Evolutionary conservation across 2,113 vertebrate genomes (phyloP).

Genomic region (Tragelaphus buxtoni): DNA sequence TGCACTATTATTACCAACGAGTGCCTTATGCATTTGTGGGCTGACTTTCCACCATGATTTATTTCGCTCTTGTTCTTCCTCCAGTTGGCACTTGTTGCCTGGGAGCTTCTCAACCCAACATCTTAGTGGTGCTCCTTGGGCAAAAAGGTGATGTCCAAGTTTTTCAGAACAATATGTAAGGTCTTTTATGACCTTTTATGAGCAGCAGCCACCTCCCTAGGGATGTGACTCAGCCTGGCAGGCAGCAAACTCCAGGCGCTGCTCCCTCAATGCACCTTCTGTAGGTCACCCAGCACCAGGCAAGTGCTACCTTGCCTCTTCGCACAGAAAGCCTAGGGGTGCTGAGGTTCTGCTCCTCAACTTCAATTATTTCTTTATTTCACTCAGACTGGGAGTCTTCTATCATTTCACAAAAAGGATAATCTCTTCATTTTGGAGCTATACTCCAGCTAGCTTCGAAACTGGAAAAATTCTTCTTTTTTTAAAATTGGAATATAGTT

Average conservation of each 20-base stretch:
- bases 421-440: not conserved
- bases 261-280: fast-evolving
- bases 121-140: not conserved
- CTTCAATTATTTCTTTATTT: not conserved
- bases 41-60: not conserved
- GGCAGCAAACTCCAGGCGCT: not conserved
- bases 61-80: not conserved
- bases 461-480: not conserved
- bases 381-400: not conserved
- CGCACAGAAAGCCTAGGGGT: not conserved
- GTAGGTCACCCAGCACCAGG: not conserved
- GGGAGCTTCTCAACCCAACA: not conserved
- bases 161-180: not conserved
- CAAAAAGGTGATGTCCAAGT: not conserved
- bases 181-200: not conserved
- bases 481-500: not conserved
- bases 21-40: not conserved
- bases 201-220: not conserved
- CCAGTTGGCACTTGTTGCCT: fast-evolving
- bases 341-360: not conserved
- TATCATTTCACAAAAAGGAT: not conserved
- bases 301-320: not conserved
- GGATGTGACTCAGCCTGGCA: not conserved
- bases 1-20: not conserved
- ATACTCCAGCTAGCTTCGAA: not conserved